Base-by-base conservation (phyloP, 1,140 invertebrate genomes). In the Drosophila kikkawai region DNA sequence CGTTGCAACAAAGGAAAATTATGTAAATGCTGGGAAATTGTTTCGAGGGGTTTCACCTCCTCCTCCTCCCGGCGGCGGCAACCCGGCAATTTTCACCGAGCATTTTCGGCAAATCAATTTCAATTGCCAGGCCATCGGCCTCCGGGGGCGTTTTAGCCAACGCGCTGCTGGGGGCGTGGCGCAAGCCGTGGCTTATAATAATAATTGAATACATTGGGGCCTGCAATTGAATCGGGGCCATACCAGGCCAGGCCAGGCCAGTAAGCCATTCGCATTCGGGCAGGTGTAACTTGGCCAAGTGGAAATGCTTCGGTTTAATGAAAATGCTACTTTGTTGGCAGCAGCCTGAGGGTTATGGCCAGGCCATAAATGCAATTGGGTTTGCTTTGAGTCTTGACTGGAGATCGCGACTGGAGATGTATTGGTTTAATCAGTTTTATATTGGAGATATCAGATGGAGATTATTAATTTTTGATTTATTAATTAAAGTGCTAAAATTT, bases 21-120 rank as follows among this genome's bases (percentile, higher is more conserved):
- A 88, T 88, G 84, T 75, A 88, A 88, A 88, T 87, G 83, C 51
- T 88, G 71, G 84, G 76, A 87, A 87, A 87, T 87, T 88, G 84
- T 81, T 88, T 84, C 29, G 76, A 39, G 53, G 34, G 19, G 15
- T 51, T 55, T n/a, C n/a, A n/a, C n/a, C n/a, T 61, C 68, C 17
- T 15, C 3, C 11, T 17, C 1, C 32, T 5, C 7, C 12, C 22
- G 22, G 22, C 8, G 2, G 13, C 7, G 51, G 34, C 60, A 61
- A 45, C 19, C 80, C 42, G 57, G 63, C 82, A 87, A 87, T 88
- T 87, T 87, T 67, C 58, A 63, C 58, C 75, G 59, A 66, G 61
- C 82, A 79, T 85, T 85, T 85, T 76, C 29, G 73, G 53, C 78
- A 88, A 88, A 88, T 88, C 84, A 88, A 88, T 90, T 88, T 78